Evolutionary conservation across 2,113 vertebrate species (phyloP), one percentile per base, ranked within the genome.

Genomic region (Herpetotheres cachinnans): DNA sequence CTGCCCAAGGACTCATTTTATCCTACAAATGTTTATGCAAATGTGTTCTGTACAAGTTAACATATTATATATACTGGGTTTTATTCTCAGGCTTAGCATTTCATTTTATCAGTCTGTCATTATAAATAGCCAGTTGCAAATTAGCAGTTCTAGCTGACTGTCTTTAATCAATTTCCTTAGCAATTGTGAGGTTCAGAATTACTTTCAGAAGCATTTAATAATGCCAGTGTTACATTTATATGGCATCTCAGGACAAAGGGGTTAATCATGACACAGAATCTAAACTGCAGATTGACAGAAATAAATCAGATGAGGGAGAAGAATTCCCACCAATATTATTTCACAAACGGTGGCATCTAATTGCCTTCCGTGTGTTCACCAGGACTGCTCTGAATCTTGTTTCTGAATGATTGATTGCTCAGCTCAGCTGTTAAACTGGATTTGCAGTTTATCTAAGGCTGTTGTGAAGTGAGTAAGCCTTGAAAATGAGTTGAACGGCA

Each of bases 321-420:
- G 90, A 96, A 98, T 89, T 96, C 97, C 85, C 87, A 80, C 90
- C 89, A 97, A 90, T 97, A 93, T 97, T 97, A 97, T 94, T 94
- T 95, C 84, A 95, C 91, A 93, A 94, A 96, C 30, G 63, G 93
- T 96, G 71, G 89, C 78, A 77, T 94, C 82, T 97, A 97, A 97
- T 97, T 98, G 93, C 73, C 85, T 97, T 97, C 83, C 70, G 86
- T 92, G 96, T 86, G 82, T 91, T 96, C 95, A 94, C 85, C 50
- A 94, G 90, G 54, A 78, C 95, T 63, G 91, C 94, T 96, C 77
- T 95, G 88, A 94, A 79, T 95, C 91, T 98, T 83, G 71, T 97
- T 95, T 96, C 66, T 30, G 71, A 92, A 76, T 97, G 95, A 98
- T 87, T 97, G 77, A 96, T 98, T 86, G 71, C 88, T 74, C 62